A percentile compares a stretch with the other conserved stretches of the same genome.
Conservation (phyloP, 2,113 vertebrate species). For the Psittacula cyanocephala region DNA sequence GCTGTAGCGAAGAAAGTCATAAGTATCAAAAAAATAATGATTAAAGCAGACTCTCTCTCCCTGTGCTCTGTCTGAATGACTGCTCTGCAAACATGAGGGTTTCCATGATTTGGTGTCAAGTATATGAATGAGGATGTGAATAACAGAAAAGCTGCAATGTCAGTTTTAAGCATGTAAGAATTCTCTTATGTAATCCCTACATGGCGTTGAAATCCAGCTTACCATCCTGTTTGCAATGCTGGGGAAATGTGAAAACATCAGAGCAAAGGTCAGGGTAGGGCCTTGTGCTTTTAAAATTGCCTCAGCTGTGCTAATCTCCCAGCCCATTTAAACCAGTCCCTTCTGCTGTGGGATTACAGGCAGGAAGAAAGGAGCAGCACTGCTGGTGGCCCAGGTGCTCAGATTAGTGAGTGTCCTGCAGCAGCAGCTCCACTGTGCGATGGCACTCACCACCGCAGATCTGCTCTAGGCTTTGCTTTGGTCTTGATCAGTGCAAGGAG, state of each 20-base stretch:
- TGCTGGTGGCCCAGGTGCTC: accelerated
- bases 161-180: neutral
- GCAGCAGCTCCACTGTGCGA: neutral
- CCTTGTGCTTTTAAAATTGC: neutral
- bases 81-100: neutral
- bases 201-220: neutral
- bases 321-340: neutral
- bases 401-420: neutral
- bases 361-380: neutral
- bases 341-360: neutral
- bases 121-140: neutral
- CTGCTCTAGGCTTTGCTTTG: neutral
- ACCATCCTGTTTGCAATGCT: neutral
- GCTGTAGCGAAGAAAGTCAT: neutral
- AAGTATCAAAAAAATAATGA: neutral
- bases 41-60: neutral
- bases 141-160: neutral
- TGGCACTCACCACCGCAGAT: neutral
- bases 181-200: neutral
- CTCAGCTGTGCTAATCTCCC: neutral
- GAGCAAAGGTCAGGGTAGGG: neutral
- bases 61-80: neutral
- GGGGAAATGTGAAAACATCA: neutral
- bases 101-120: neutral
- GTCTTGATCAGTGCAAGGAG: neutral